Conservation (phyloP, 1,140 invertebrate genomes). For the Hetaerina americana region DNA sequence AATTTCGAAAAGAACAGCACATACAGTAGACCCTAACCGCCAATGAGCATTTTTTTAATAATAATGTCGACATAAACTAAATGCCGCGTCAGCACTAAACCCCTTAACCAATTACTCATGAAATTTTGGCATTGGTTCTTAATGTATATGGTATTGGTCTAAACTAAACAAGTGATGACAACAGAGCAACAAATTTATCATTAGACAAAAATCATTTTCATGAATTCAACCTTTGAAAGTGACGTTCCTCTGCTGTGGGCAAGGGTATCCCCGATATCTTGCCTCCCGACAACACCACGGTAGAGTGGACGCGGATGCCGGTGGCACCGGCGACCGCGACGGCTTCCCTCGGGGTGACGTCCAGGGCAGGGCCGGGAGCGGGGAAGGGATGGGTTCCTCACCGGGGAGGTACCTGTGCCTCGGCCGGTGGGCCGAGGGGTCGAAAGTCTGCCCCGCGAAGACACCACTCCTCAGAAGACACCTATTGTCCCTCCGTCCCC, state of each 20-base stretch:
- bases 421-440: conserved; percentile 58
- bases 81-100: too few relatives aligned
- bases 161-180: too few relatives aligned
- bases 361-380: conserved; percentile 35
- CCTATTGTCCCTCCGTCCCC: neutral
- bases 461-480: conserved; percentile 16
- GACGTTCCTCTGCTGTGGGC: conserved; percentile 38
- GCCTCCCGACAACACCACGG: neutral
- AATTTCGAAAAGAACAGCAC: too few relatives aligned
- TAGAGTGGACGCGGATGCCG: conserved; percentile 1
- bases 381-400: conserved; percentile 31
- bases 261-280: neutral
- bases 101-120: too few relatives aligned
- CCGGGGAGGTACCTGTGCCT: conserved; percentile 59
- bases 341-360: too few relatives aligned
- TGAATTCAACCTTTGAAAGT: conserved; percentile 52
- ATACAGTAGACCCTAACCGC: too few relatives aligned
- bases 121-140: neutral
- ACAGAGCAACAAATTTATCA: too few relatives aligned
- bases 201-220: neutral
- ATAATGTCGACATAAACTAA: too few relatives aligned
- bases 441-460: conserved; percentile 54
- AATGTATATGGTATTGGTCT: neutral
- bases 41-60: too few relatives aligned
- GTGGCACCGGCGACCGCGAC: conserved; percentile 12